Base-by-base conservation (phyloP, 2,888 invertebrate species). In the Lottia gigantea region DNA sequence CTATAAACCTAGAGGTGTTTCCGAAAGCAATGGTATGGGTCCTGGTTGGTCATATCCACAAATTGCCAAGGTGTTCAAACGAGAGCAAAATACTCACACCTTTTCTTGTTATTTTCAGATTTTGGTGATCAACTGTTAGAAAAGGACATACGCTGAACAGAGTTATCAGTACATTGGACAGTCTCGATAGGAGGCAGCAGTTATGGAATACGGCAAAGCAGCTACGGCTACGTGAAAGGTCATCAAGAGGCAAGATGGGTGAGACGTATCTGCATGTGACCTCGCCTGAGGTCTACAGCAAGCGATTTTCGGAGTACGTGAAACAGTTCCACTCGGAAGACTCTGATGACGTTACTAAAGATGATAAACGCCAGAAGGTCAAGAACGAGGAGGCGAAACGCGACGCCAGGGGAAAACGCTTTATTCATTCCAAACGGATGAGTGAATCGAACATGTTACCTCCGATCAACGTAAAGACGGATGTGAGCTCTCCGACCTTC, bases 391-490 rank as follows among this genome's bases (percentile, higher is more conserved):
- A 62, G 69, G 76, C 47, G 71, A 72, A 47, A 74, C 74, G 66
- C 74, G 76, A 64, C 66, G 71, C 63, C 66, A 74, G 26, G 55
- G 73, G 55, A 67, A 77, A 23, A 74, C 71, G 11, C 71, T 68
- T 66, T 70, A 74, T 40, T 67, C 65, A 65, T n/a, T 62, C 47
- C 11, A 66, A 26, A 26, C 19, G 67, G 46, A 45, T 62, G 62
- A 73, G 73, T 61, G 76, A 76, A 31, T 49, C 74, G 19, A 46
- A 77, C 3, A 71, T 76, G 46, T 73, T 80, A 62, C 80, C 80
- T 3, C 81, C 81, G 12, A 80, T 80, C 16, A 71, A 69, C 64
- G 31, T 40, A 15, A 23, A 74, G 72, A 46, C 64, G 70, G 26
- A 71, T 64, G 62, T 75, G 75, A 14, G 74, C 76, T 3, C 74